Evolutionary conservation across 2,797 vertebrate genomes (phyloP).

Genomic region (Podarcis lilfordi): DNA sequence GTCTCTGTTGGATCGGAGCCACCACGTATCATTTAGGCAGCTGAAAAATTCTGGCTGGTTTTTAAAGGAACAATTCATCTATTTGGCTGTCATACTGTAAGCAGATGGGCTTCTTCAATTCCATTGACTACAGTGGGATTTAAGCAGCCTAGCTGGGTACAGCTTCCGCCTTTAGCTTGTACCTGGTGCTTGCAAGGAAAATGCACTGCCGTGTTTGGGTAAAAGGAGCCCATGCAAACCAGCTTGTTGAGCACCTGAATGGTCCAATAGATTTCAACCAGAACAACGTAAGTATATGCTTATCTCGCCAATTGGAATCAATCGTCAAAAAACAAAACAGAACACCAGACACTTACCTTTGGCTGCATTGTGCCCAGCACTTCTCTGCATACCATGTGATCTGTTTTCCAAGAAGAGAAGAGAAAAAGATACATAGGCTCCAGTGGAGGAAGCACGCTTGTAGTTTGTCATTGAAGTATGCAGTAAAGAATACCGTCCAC

Average conservation of each 20-base stretch:
- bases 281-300: not conserved
- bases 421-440: slow-evolving; percentile 25
- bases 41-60: not conserved
- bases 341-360: not conserved
- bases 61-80: not conserved
- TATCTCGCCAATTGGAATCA: not conserved
- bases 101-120: not conserved
- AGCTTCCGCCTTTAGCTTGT: not conserved
- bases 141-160: not conserved
- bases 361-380: not conserved
- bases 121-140: too few species aligned
- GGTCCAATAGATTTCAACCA: not conserved
- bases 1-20: not conserved
- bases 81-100: not conserved
- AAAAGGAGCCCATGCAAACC: not conserved
- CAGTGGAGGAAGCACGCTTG: slow-evolving; percentile 35
- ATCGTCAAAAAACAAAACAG: too few species aligned
- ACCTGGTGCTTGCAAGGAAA: not conserved
- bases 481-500: slow-evolving; percentile 29
- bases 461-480: slow-evolving; percentile 48
- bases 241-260: not conserved
- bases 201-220: slow-evolving; percentile 10
- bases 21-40: too few species aligned
- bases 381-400: slow-evolving; percentile 18
- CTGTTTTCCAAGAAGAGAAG: slow-evolving; percentile 31